These are phyloP conservation scores for Melipona beecheii DNA, from an alignment of 2,888 invertebrate genomes.

Conservation along the genomic window DNA sequence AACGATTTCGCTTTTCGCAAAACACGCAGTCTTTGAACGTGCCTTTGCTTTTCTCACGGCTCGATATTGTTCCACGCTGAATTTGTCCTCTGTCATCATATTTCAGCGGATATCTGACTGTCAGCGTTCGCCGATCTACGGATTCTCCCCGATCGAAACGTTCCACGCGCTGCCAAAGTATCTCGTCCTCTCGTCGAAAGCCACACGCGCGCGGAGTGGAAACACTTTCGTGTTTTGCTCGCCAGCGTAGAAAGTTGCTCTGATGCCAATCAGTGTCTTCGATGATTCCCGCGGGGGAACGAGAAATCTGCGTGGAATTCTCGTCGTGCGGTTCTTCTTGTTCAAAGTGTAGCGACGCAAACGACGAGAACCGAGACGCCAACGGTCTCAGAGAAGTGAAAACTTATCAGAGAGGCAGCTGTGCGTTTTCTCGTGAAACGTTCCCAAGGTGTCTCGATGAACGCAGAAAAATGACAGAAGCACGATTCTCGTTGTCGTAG, in stretches of 20 bases:
- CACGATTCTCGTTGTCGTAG: neutral
- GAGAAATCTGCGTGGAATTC: too few species aligned
- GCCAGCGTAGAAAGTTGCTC: neutral
- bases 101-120: conserved; percentile 53
- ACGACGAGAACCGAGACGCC: too few species aligned
- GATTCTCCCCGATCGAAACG: conserved; percentile 33
- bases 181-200: neutral
- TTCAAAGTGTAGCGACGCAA: too few species aligned
- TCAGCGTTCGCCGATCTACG: conserved; percentile 29
- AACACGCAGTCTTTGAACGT: conserved; percentile 1
- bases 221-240: neutral
- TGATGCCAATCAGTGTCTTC: too few species aligned
- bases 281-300: too few species aligned
- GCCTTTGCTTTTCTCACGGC: conserved; percentile 18
- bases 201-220: neutral
- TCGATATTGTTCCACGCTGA: conserved; percentile 52
- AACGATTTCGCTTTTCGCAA: neutral
- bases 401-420: too few species aligned
- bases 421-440: too few species aligned
- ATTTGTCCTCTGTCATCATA: conserved; percentile 64
- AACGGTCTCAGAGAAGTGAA: too few species aligned
- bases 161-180: too few species aligned
- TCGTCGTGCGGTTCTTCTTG: too few species aligned
- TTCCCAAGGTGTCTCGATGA: neutral
- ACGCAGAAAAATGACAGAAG: too few species aligned